Percentiles rank a stretch among this genome's conserved stretches.
These are phyloP conservation scores for Scaptomyza hsui DNA, from an alignment of 1,140 invertebrate genomes.

Conservation along the genomic window DNA sequence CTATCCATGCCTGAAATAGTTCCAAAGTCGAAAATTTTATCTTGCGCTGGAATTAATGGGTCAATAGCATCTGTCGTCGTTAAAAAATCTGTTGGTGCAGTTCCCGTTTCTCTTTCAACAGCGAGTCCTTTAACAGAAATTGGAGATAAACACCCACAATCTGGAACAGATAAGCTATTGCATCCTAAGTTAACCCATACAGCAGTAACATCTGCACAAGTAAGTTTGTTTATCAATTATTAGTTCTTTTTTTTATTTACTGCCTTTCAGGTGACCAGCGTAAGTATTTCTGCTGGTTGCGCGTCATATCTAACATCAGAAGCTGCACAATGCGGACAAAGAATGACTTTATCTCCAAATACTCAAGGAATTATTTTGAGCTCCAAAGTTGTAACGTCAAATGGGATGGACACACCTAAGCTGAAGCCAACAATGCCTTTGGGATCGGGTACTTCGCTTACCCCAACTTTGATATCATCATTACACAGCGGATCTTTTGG, in stretches of 20 bases:
- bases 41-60: constrained; percentile 7
- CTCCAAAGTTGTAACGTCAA: constrained; percentile 43
- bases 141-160: constrained; percentile 21
- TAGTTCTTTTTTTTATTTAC: background rate
- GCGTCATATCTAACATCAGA: constrained; percentile 37
- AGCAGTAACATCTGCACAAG: constrained; percentile 34
- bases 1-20: constrained; percentile 19
- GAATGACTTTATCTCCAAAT: constrained; percentile 4
- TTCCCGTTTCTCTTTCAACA: constrained; percentile 9
- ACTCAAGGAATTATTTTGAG: constrained; percentile 43
- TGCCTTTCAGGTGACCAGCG: constrained; percentile 29
- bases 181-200: constrained; percentile 23
- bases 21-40: background rate
- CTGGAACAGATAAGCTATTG: constrained; percentile 33
- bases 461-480: constrained; percentile 25
- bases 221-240: constrained; percentile 25
- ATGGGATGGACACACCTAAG: constrained; percentile 19
- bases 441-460: constrained; percentile 17
- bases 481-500: constrained; percentile 32
- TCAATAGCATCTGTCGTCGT: constrained; percentile 14
- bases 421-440: constrained; percentile 35
- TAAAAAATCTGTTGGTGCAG: constrained; percentile 39
- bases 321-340: constrained; percentile 13
- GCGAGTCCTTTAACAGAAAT: constrained; percentile 1
- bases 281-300: constrained; percentile 37